Evolutionary conservation across 1,140 invertebrate genomes (phyloP).

Genomic region (Phortica variegata): DNA sequence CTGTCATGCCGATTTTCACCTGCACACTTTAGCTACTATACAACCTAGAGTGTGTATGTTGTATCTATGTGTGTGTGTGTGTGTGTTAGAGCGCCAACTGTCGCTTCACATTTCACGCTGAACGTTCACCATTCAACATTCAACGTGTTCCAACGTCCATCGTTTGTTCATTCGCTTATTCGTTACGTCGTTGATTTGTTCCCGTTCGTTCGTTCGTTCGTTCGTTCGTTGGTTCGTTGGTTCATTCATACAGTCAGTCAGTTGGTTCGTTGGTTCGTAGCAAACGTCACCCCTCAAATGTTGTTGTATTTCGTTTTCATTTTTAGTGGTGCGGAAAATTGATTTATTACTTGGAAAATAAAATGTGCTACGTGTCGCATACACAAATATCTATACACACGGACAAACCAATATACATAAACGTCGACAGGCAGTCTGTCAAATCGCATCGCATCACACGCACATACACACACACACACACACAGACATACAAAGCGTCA

Average conservation of each 20-base stretch:
- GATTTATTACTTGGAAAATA: conserved; percentile 57
- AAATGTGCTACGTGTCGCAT: conserved; percentile 53
- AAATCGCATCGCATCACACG: background rate
- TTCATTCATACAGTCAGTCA: conserved; percentile 7
- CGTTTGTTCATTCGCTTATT: too few relatives aligned
- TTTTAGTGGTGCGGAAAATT: conserved; percentile 57
- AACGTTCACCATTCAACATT: too few relatives aligned
- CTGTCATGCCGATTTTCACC: too few relatives aligned
- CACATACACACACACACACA: conserved; percentile 26
- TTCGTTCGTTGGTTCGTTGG: too few relatives aligned
- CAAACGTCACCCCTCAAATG: conserved; percentile 43
- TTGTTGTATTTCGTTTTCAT: conserved; percentile 51
- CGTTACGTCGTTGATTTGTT: too few relatives aligned
- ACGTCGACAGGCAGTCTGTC: background rate
- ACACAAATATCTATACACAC: conserved; percentile 25
- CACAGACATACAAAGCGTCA: conserved; percentile 22
- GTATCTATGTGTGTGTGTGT: too few relatives aligned
- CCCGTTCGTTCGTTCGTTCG: too few relatives aligned
- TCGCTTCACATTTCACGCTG: too few relatives aligned
- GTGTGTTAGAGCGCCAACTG: too few relatives aligned
- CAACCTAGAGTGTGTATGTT: too few relatives aligned
- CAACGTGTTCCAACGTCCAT: too few relatives aligned
- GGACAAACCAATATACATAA: background rate
- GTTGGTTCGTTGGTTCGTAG: conserved; percentile 42
- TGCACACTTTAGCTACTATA: too few relatives aligned